Evolutionary conservation across 1,140 invertebrate species (phyloP).

Genomic region (Trachelipus rathkii): DNA sequence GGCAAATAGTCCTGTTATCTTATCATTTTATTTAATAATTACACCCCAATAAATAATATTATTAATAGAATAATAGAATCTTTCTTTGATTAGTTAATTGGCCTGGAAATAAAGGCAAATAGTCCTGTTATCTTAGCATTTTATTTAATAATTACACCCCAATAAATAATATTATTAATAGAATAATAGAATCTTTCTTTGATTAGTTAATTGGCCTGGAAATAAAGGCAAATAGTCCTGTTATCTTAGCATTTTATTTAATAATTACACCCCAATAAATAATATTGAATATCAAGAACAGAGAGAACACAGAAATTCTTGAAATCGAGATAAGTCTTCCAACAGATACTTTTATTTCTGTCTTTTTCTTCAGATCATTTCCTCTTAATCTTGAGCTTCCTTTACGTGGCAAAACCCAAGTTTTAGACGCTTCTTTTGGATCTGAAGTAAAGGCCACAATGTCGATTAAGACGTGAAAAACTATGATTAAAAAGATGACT

Average conservation of each 20-base stretch:
- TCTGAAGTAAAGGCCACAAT: not conserved
- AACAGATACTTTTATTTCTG: not conserved
- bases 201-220: too few species aligned
- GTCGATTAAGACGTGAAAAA: conserved; percentile 14
- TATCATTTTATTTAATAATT: too few species aligned
- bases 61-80: too few species aligned
- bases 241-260: not conserved
- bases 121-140: too few species aligned
- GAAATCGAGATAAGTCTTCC: not conserved
- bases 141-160: too few species aligned
- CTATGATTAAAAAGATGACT: not conserved
- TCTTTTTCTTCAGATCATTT: not conserved
- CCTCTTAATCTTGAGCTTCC: not conserved
- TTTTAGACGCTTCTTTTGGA: not conserved
- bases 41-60: too few species aligned
- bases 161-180: too few species aligned
- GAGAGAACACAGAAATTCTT: not conserved
- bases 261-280: conserved; percentile 4
- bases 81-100: too few species aligned
- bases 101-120: too few species aligned
- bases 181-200: too few species aligned
- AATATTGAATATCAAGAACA: not conserved
- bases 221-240: too few species aligned
- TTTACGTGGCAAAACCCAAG: not conserved
- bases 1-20: too few species aligned